Evolutionary conservation across 2,113 vertebrate species (phyloP).

Genomic region (Sceloporus undulatus): DNA sequence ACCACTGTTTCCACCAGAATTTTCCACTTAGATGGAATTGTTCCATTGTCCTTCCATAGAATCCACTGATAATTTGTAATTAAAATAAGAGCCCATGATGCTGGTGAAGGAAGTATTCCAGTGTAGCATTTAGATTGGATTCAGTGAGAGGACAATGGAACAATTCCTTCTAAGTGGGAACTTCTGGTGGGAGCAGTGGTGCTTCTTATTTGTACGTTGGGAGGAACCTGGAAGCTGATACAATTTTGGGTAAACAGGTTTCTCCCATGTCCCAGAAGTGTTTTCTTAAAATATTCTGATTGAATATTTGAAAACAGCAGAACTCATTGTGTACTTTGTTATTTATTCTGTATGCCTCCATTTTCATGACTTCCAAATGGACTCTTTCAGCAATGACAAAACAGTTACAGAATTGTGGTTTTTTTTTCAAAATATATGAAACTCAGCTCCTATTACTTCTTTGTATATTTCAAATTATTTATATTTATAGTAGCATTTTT

Average conservation of each 20-base stretch:
- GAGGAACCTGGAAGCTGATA: background rate
- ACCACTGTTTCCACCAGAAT: background rate
- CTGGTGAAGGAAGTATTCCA: too few species aligned
- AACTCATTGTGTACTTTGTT: background rate
- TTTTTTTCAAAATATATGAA: background rate
- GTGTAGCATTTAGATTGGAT: too few species aligned
- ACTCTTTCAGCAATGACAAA: background rate
- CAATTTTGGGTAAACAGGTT: background rate
- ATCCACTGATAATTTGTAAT: background rate
- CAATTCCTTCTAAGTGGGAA: too few species aligned
- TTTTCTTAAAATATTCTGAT: background rate
- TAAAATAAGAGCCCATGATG: too few species aligned
- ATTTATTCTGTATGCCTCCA: background rate
- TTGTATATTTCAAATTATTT: slow-evolving; percentile 10
- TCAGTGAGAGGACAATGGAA: too few species aligned
- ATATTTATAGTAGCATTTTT: background rate
- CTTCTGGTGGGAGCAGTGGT: too few species aligned
- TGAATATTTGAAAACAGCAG: background rate
- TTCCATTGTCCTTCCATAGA: background rate
- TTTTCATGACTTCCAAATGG: background rate
- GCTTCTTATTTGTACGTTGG: too few species aligned
- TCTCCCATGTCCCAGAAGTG: background rate
- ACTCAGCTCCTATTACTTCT: background rate
- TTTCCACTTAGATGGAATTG: background rate
- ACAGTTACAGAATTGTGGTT: background rate